Percentiles rank a stretch among this genome's conserved stretches.
phyloP scores from a whole-genome alignment of 2,113 vertebrate species.

The Archocentrus centrarchus region DNA sequence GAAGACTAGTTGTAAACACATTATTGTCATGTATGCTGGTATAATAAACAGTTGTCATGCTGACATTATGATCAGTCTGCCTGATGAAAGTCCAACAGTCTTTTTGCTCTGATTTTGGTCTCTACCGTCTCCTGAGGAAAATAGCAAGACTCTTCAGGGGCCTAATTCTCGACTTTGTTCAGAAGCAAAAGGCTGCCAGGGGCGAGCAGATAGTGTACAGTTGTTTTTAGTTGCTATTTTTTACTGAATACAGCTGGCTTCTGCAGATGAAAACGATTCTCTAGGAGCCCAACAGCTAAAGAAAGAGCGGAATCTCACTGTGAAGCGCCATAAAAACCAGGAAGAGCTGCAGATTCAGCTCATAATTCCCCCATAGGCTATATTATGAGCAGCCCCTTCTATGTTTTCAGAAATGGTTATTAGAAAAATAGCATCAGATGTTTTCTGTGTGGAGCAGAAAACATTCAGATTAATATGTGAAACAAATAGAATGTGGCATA shows the following conservation, averaged over 20 bases:
- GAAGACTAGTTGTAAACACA: neutral
- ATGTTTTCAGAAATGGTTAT: conserved; percentile 5
- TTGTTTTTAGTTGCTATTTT: conserved; percentile 5
- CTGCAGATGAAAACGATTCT: conserved; percentile 3
- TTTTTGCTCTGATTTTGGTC: neutral
- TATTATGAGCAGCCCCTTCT: neutral
- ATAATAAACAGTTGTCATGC: neutral
- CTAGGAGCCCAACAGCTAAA: conserved; percentile 1
- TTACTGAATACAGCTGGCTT: neutral
- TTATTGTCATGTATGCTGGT: neutral
- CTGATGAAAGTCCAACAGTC: neutral
- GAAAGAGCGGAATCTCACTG: neutral
- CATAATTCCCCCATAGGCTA: neutral
- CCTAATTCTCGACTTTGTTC: neutral
- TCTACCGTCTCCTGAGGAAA: neutral
- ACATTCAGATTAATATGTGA: neutral
- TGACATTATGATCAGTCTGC: neutral
- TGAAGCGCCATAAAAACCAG: conserved; percentile 1
- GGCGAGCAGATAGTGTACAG: neutral
- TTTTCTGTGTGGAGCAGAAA: conserved; percentile 2
- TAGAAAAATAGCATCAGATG: neutral
- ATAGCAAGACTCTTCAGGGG: neutral
- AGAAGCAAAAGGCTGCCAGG: neutral
- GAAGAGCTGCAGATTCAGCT: conserved; percentile 10
- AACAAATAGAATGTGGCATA: neutral